Percentiles rank a stretch among this genome's conserved stretches.
These are phyloP conservation scores for Notodonta ziczac DNA, from an alignment of 2,888 invertebrate species.

Conservation along the genomic window DNA sequence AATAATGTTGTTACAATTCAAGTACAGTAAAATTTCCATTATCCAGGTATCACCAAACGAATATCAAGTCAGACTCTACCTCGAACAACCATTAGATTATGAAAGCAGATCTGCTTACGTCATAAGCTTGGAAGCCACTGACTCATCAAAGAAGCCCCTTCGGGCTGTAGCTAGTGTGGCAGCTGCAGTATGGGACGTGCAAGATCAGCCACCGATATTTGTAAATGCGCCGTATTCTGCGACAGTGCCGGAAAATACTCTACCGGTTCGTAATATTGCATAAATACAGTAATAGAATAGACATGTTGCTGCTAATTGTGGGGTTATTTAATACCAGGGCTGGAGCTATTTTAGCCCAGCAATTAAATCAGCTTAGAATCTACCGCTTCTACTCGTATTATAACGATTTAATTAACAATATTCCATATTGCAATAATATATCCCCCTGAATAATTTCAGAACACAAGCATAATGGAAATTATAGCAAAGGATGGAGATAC, in stretches of 20 bases:
- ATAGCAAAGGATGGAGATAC: slow-evolving; percentile 92
- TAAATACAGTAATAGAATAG: background rate
- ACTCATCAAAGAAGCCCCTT: slow-evolving; percentile 86
- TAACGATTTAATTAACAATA: too few relatives aligned
- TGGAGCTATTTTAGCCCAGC: too few relatives aligned
- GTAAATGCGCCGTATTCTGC: slow-evolving; percentile 92
- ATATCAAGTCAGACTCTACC: slow-evolving; percentile 87
- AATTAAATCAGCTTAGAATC: too few relatives aligned
- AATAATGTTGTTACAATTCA: background rate
- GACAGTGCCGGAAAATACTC: slow-evolving; percentile 90
- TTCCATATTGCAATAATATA: too few relatives aligned
- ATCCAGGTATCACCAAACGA: slow-evolving; percentile 87
- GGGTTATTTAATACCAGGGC: background rate
- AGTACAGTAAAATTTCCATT: background rate
- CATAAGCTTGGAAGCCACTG: slow-evolving; percentile 87
- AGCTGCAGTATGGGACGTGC: slow-evolving; percentile 90
- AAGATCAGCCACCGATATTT: slow-evolving; percentile 93
- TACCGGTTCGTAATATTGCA: slow-evolving; percentile 72
- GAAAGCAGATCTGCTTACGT: slow-evolving; percentile 90
- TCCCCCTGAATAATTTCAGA: slow-evolving; percentile 55
- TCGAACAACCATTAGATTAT: slow-evolving; percentile 89
- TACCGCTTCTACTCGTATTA: too few relatives aligned
- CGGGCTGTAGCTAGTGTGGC: slow-evolving; percentile 89
- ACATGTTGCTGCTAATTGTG: background rate
- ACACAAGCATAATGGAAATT: slow-evolving; percentile 88